Evolutionary conservation across 2,888 invertebrate species (phyloP).

Genomic region (Stomorhina lunata): DNA sequence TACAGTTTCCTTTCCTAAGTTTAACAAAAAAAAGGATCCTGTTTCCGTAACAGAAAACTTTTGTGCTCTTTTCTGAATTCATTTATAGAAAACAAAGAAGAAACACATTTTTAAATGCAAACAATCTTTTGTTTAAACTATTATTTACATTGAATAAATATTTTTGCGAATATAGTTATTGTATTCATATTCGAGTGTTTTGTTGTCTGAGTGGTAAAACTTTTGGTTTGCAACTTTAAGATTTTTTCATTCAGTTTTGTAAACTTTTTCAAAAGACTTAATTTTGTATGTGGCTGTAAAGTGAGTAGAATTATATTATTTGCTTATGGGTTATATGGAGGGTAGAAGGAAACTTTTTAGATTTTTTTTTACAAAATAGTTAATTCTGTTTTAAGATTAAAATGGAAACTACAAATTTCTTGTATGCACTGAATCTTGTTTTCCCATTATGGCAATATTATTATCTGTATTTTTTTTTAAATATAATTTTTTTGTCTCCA

Average conservation of each 20-base stretch:
- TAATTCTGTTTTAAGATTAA: not conserved
- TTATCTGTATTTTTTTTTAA: not conserved
- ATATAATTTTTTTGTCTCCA: not conserved
- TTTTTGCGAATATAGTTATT: conserved; percentile 15
- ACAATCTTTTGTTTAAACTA: conserved; percentile 22
- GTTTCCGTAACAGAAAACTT: conserved; percentile 40
- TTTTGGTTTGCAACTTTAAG: conserved; percentile 28
- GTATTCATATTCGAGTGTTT: conserved; percentile 1
- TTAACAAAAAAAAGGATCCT: not conserved
- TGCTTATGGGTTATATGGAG: too few species aligned
- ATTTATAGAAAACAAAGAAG: not conserved
- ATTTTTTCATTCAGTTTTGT: too few species aligned
- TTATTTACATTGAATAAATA: conserved; percentile 17
- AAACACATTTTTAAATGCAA: not conserved
- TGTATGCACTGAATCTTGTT: too few species aligned
- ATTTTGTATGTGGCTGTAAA: not conserved
- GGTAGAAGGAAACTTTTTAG: too few species aligned
- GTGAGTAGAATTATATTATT: not conserved
- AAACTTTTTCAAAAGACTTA: conserved; percentile 25
- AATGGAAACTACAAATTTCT: not conserved
- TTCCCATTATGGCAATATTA: too few species aligned
- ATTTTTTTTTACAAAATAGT: not conserved
- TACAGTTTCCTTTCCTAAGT: not conserved
- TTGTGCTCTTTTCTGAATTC: conserved; percentile 13
- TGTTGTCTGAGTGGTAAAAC: conserved; percentile 24